Base-by-base conservation (phyloP, 2,113 vertebrate species). In the Rhegmatorhina hoffmannsi region DNA sequence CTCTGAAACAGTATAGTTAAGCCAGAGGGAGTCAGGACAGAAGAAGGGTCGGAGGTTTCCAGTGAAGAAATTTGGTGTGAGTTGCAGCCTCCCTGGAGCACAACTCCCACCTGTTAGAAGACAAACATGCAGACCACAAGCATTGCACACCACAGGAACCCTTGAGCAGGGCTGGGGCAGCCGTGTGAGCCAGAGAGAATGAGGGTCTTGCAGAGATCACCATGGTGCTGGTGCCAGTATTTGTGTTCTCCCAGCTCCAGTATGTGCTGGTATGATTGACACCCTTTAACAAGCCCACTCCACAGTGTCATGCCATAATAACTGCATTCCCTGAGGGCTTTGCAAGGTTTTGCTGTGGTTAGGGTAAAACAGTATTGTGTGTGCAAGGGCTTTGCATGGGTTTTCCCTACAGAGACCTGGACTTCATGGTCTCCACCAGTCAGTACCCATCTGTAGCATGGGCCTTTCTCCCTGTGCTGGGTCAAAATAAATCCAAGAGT, bases 161-260 rank as follows among this genome's bases (percentile, higher is more conserved):
- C 13, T 10, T 28, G 38, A 25, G 14, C 21, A 79, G 47, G 53
- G 3, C 0, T 49, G 8, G n/a, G 18, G 3, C 17, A 55, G 2
- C 34, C 18, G 13, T 0, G 0, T 21, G 10, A 90, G 9, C 6
- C 5, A 1, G 8, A 38, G 13, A 80, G 24, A 90, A 83, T 10
- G 17, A 84, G 17, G 3, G 23, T 66, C 50, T 55, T 80, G 17
- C 44, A 59, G 47, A 28, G 24, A 74, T 28, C 26, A 34, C 17
- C 1, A 0, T 5, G 6, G 4, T n/a, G 28, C 21, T 83, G 46
- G 9, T 44, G 4, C 13, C 17, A 7, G 5, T 24, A 60, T 52
- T 44, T 53, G 33, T 43, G 36, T 7, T 62, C 33, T 55, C 43
- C 21, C 36, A 62, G 36, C 19, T 87, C 26, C 20, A 40, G 26